Percentiles rank a stretch among this genome's conserved stretches.
These are phyloP conservation scores for Euglossa dilemma DNA, from an alignment of 1,140 invertebrate species.

Conservation along the genomic window DNA sequence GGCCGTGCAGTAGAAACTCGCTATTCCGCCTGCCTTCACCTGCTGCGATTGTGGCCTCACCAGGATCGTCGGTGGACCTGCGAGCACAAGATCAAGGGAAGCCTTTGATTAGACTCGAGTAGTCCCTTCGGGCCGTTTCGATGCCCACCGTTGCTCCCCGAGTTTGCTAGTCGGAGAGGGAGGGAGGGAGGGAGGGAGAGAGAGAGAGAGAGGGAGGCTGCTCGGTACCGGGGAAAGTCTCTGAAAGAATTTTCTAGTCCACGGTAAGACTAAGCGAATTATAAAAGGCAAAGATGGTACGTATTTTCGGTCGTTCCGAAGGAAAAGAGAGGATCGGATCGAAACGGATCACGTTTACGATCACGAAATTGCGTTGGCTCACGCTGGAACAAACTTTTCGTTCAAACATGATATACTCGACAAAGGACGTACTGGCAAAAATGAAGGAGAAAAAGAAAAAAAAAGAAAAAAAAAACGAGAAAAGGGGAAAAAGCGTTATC, in stretches of 20 bases:
- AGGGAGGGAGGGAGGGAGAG: too few species aligned
- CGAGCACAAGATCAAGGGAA: constrained; percentile 74
- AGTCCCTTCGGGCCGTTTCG: constrained; percentile 12
- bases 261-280: not conserved
- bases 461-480: not conserved
- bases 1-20: constrained; percentile 97
- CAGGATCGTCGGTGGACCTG: constrained; percentile 96
- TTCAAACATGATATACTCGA: not conserved
- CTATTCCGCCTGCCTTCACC: constrained; percentile 94
- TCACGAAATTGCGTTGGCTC: not conserved
- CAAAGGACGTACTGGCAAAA: too few species aligned
- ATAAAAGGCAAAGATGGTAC: not conserved
- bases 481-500: not conserved
- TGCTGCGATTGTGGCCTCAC: constrained; percentile 92
- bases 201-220: too few species aligned
- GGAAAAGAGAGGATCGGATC: not conserved
- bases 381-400: not conserved
- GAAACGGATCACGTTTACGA: not conserved
- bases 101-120: constrained; percentile 52
- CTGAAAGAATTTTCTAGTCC: not conserved
- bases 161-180: not conserved
- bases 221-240: not conserved
- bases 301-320: not conserved
- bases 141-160: not conserved
- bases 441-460: too few species aligned